Percentiles rank a stretch among this genome's conserved stretches.
Evolutionary conservation across 2,797 vertebrate genomes (phyloP).

Genomic region (Tinamus major): DNA sequence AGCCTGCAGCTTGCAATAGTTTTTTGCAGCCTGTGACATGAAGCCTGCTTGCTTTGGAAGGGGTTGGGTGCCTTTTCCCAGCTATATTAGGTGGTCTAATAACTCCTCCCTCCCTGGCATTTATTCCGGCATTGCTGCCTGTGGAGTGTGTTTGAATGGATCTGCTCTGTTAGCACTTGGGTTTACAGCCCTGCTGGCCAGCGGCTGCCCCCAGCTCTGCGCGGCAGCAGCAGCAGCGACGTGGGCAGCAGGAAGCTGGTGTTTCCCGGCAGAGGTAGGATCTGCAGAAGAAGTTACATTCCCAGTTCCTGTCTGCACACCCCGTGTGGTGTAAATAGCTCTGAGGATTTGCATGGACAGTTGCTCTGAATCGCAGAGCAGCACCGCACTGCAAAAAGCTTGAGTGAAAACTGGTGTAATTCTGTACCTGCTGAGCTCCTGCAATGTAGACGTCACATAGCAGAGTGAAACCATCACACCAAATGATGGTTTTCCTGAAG

Average conservation of each 20-base stretch:
- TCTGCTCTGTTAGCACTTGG: background rate
- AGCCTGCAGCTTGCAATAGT: background rate
- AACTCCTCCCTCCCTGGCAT: background rate
- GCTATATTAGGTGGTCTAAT: background rate
- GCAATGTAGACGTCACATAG: background rate
- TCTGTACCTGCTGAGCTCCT: background rate
- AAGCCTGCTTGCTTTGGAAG: background rate
- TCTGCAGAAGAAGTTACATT: background rate
- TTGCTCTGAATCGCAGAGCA: background rate
- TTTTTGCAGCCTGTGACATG: background rate
- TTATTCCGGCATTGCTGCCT: background rate
- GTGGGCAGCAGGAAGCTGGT: background rate
- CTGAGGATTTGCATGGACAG: background rate
- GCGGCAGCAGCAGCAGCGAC: background rate
- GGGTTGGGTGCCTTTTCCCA: background rate
- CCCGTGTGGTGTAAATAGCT: no score
- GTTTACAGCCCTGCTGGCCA: background rate
- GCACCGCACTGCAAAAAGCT: background rate
- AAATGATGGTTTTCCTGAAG: background rate
- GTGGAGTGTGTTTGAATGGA: background rate
- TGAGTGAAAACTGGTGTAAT: background rate
- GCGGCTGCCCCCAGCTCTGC: background rate
- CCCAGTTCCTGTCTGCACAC: background rate
- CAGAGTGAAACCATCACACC: background rate
- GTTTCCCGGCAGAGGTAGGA: background rate